phyloP scores from a whole-genome alignment of 2,113 vertebrate species.

The Oophaga pumilio region DNA sequence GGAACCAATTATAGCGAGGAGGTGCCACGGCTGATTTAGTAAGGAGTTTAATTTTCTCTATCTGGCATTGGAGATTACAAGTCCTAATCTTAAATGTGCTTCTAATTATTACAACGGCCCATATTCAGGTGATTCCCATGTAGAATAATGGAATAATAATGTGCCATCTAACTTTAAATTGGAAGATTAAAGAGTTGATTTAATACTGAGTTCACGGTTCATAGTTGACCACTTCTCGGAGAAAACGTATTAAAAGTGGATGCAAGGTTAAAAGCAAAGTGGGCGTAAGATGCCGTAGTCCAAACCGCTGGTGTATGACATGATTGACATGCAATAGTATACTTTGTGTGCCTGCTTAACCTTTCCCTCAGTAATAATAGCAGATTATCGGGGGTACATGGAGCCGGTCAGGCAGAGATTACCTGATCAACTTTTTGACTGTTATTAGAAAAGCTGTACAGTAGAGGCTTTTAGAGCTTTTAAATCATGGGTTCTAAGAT shows the following conservation, averaged over 20 bases:
- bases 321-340: background rate
- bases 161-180: background rate
- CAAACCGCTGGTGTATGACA: background rate
- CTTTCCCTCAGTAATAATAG: too few relatives aligned
- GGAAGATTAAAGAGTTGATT: slow-evolving; percentile 1
- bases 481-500: too few relatives aligned
- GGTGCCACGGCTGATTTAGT: background rate
- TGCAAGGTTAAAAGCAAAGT: background rate
- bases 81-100: slow-evolving; percentile 40
- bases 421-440: too few relatives aligned
- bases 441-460: too few relatives aligned
- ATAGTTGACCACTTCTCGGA: background rate
- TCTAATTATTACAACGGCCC: slow-evolving; percentile 25
- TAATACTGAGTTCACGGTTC: background rate
- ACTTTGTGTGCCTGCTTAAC: too few relatives aligned
- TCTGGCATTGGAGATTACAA: background rate
- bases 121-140: slow-evolving; percentile 6
- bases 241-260: background rate
- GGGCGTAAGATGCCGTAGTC: background rate
- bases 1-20: slow-evolving; percentile 30
- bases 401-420: too few relatives aligned
- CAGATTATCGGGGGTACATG: too few relatives aligned
- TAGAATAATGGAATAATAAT: slow-evolving; percentile 30
- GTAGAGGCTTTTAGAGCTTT: too few relatives aligned
- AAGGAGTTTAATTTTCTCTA: slow-evolving; percentile 29